Evolutionary conservation across 2,113 vertebrate genomes (phyloP).

Genomic region (Vulpes lagopus): DNA sequence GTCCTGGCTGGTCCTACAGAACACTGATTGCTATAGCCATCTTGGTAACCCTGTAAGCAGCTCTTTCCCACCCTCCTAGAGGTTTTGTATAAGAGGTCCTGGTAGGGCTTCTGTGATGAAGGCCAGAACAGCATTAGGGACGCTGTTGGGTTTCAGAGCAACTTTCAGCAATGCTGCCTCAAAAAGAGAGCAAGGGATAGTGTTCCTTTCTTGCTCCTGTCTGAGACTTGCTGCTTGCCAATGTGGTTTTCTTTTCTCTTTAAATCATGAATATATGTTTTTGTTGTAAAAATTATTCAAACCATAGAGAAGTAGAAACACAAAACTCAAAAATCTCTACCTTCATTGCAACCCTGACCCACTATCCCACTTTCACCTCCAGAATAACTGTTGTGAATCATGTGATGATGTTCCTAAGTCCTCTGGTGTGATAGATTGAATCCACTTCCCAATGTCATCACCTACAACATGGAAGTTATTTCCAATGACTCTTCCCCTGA

Average conservation of each 20-base stretch:
- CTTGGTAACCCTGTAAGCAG: background rate
- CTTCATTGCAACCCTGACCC: background rate
- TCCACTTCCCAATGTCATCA: background rate
- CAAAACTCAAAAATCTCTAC: background rate
- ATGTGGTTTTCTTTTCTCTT: background rate
- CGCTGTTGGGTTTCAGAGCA: background rate
- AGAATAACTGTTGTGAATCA: background rate
- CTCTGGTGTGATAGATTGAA: background rate
- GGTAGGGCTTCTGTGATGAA: background rate
- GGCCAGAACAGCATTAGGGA: background rate
- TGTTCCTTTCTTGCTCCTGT: background rate
- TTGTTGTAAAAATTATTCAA: conserved; percentile 38
- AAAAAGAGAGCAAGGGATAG: background rate
- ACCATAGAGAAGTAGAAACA: background rate
- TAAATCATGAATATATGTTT: background rate
- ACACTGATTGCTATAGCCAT: background rate
- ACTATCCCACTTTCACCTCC: background rate
- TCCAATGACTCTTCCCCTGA: background rate
- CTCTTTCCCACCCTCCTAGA: background rate
- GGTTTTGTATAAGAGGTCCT: background rate
- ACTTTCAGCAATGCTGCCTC: background rate
- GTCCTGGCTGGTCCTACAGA: background rate
- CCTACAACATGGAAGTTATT: background rate
- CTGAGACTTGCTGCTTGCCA: background rate
- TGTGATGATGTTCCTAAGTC: background rate